Base-by-base conservation (phyloP, 2,113 vertebrate species). In the Bucco capensis region DNA sequence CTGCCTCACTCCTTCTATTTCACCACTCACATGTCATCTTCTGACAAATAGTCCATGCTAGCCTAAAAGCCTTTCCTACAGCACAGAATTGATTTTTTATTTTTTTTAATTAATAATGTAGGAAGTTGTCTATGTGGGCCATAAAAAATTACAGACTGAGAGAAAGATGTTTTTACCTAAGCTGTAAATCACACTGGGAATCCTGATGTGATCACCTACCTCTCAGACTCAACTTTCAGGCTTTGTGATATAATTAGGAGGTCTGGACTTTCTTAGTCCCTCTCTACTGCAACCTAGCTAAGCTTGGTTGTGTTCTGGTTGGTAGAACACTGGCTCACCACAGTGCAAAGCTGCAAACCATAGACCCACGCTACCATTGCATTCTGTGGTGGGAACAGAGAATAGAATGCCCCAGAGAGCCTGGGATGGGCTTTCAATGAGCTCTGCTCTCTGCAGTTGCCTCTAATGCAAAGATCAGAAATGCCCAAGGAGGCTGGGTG, bases 61-160 rank as follows among this genome's bases (percentile, higher is more conserved):
- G 14, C 49, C 70, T 83, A 74, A 92, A 94, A 93, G 38, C 47
- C 47, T 74, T 93, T 83, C 35, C 69, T 83, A 61, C 28, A 83
- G 53, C 61, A 76, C 46, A 81, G 44, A 89, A 73, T 58, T 91
- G 18, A 75, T 70, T 89, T 56, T 37, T 24, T 60, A 28, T 9
- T 56, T 33, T 75, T 37, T 69, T 27, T 8, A 15, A 73, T 88
- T 21, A 89, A 79, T 89, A 89, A 69, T 80, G 50, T 79, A 79
- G 79, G 37, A 70, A 65, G 18, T 82, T 82, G 23, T 72, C 66
- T 82, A 22, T 37, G 25, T 35, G 66, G 53, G 47, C 44, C 38
- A 56, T 73, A 74, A 92, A 92, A n/a, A 94, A 87, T 85, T 86
- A 89, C 8, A 19, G 40, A 80, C 49, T 60, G 56, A 86, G 67